A percentile compares a stretch with the other conserved stretches of the same genome.
phyloP scores from a whole-genome alignment of 2,888 invertebrate genomes.

The Phorcus lineatus region DNA sequence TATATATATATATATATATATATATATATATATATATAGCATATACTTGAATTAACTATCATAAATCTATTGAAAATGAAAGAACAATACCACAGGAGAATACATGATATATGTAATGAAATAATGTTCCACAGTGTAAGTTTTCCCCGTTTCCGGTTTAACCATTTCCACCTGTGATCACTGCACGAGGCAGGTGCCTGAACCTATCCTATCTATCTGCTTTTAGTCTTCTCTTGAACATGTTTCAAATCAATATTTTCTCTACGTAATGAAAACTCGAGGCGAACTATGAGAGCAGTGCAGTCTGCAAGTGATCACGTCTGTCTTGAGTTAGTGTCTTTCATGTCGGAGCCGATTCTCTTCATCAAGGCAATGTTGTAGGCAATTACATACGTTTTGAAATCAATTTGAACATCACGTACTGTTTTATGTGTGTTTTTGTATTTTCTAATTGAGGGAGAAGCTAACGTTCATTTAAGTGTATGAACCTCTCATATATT shows the following conservation, averaged over 20 bases:
- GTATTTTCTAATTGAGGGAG: not conserved
- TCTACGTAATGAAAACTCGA: not conserved
- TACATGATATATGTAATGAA: not conserved
- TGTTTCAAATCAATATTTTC: not conserved
- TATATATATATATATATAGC: too few relatives aligned
- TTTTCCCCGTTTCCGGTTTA: not conserved
- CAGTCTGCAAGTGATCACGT: not conserved
- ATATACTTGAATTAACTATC: too few relatives aligned
- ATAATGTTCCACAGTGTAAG: not conserved
- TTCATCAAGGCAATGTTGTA: not conserved
- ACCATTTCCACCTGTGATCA: not conserved
- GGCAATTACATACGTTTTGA: too few relatives aligned
- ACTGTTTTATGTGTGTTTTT: not conserved
- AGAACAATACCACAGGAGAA: not conserved
- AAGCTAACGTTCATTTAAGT: not conserved
- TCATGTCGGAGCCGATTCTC: not conserved
- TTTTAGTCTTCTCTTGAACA: not conserved
- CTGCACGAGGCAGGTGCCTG: not conserved
- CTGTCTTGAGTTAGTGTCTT: not conserved
- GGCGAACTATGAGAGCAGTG: not conserved
- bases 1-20: too few relatives aligned
- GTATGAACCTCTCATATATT: too few relatives aligned
- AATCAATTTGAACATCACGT: not conserved
- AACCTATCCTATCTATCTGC: not conserved
- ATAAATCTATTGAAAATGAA: too few relatives aligned